phyloP scores from a whole-genome alignment of 2,888 invertebrate species.

The Hydrotaea cyrtoneurina region DNA sequence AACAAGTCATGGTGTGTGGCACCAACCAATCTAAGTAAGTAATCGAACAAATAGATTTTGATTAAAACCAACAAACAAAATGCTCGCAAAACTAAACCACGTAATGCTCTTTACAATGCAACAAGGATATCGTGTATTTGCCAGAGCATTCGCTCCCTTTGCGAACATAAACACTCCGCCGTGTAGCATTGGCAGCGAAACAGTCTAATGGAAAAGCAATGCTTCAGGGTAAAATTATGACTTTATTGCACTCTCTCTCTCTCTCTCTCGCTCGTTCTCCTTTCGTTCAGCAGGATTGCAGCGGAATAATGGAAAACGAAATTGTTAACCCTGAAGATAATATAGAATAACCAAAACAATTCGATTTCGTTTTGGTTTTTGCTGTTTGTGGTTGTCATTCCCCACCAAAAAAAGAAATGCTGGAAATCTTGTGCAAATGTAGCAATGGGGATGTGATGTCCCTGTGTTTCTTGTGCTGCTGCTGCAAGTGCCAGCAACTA shows the following conservation, averaged over 20 bases:
- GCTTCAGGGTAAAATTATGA: slow-evolving; percentile 40
- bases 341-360: slow-evolving; percentile 19
- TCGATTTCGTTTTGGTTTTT: not conserved
- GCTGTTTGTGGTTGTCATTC: not conserved
- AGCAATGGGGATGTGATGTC: not conserved
- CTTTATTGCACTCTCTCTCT: slow-evolving; percentile 13
- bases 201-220: slow-evolving; percentile 32
- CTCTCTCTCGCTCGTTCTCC: not conserved
- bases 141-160: not conserved
- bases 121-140: not conserved
- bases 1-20: not conserved
- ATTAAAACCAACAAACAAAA: not conserved
- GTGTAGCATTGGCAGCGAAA: not conserved
- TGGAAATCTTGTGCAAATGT: not conserved
- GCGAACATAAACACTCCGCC: not conserved
- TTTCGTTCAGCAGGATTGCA: too few relatives aligned
- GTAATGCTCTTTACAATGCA: not conserved
- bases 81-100: too few relatives aligned
- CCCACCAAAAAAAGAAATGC: not conserved
- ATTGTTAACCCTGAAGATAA: not conserved
- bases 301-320: not conserved
- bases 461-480: not conserved
- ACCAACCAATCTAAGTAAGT: not conserved
- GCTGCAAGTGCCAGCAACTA: not conserved
- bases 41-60: slow-evolving; percentile 4